Conservation (phyloP, 2,113 vertebrate species). For the Ictalurus furcatus region DNA sequence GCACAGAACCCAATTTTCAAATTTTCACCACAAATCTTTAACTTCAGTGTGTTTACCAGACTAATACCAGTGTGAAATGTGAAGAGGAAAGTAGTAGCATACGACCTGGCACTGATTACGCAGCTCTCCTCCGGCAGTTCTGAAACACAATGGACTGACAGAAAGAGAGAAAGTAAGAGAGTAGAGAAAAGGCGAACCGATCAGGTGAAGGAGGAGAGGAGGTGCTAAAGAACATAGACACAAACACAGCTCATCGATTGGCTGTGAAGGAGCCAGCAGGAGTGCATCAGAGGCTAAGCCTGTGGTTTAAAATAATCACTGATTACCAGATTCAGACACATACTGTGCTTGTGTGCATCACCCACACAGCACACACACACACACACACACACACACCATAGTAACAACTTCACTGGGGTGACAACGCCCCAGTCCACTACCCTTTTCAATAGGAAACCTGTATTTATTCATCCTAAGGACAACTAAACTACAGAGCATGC, state of each 20-base stretch:
- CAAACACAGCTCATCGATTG: conserved; percentile 42
- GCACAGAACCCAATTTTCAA: neutral
- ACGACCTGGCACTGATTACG: conserved; percentile 32
- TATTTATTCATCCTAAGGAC: conserved; percentile 1
- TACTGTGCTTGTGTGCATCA: conserved; percentile 30
- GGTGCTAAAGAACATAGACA: conserved; percentile 20
- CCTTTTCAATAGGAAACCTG: conserved; percentile 9
- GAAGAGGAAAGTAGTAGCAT: conserved; percentile 43
- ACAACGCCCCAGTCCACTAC: conserved; percentile 4
- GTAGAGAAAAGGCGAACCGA: conserved; percentile 25
- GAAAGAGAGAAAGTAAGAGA: conserved; percentile 33
- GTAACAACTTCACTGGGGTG: neutral
- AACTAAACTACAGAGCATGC: conserved; percentile 6
- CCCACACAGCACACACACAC: conserved; percentile 13
- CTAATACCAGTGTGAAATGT: neutral
- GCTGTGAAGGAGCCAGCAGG: conserved; percentile 41
- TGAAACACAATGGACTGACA: conserved; percentile 45
- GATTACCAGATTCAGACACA: conserved; percentile 50
- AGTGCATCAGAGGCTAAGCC: conserved; percentile 41
- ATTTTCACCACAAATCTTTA: conserved; percentile 1
- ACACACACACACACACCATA: conserved; percentile 7
- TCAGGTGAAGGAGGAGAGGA: conserved; percentile 49
- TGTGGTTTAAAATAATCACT: conserved; percentile 53
- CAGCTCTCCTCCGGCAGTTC: conserved; percentile 30
- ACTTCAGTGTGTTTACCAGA: neutral